Conservation (phyloP, 2,888 invertebrate species). For the Cheilosia grossa region DNA sequence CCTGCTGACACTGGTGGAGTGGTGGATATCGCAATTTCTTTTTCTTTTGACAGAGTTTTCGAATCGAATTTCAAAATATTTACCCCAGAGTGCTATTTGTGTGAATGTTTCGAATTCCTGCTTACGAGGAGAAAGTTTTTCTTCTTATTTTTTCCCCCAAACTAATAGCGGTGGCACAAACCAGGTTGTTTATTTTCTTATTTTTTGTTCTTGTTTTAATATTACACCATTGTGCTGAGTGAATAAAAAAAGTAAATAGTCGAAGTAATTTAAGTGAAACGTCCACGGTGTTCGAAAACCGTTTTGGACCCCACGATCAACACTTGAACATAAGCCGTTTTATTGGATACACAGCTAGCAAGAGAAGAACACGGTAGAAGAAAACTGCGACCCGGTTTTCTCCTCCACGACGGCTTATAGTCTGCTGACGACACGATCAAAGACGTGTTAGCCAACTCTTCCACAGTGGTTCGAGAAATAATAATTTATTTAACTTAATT, state of each 20-base stretch:
- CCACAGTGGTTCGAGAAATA: slow-evolving; percentile 2
- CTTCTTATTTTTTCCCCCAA: background rate
- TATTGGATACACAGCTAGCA: slow-evolving; percentile 22
- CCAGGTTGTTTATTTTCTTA: slow-evolving; percentile 12
- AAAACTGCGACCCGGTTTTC: slow-evolving; percentile 73
- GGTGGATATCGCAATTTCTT: slow-evolving; percentile 46
- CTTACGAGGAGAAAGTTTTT: slow-evolving; percentile 65
- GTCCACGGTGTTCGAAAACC: slow-evolving; percentile 18
- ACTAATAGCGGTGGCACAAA: slow-evolving; percentile 37
- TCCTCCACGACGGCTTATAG: slow-evolving; percentile 43
- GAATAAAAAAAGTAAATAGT: slow-evolving; percentile 7
- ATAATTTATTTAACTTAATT: slow-evolving; percentile 49
- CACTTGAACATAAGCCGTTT: slow-evolving; percentile 49
- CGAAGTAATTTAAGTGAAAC: background rate
- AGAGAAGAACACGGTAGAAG: slow-evolving; percentile 48
- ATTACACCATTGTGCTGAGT: background rate
- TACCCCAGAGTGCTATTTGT: slow-evolving; percentile 4
- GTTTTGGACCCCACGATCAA: slow-evolving; percentile 45
- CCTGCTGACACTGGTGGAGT: slow-evolving; percentile 57
- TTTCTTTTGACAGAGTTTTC: slow-evolving; percentile 8
- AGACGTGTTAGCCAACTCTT: slow-evolving; percentile 28
- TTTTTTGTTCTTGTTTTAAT: background rate
- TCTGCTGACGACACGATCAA: slow-evolving; percentile 56
- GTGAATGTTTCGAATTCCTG: slow-evolving; percentile 33
- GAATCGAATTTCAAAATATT: slow-evolving; percentile 48